Evolutionary conservation across 2,888 invertebrate species (phyloP).

Genomic region (Xylota segnis): DNA sequence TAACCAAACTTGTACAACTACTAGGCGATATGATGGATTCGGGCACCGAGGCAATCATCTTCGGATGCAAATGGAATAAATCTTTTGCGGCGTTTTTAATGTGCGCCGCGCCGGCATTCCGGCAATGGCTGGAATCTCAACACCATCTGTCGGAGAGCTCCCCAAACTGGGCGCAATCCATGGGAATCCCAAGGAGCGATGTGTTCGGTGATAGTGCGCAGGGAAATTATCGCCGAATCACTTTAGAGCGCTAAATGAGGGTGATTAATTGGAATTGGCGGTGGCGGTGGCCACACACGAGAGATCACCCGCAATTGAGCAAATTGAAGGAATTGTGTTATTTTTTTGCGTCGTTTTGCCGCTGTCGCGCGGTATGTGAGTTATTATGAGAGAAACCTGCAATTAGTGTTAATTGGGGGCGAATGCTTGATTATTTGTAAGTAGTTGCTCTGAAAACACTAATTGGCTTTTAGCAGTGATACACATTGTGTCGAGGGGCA

Average conservation of each 20-base stretch:
- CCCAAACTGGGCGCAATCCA: conserved; percentile 8
- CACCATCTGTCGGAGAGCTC: conserved; percentile 67
- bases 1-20: conserved; percentile 53
- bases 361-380: conserved; percentile 11
- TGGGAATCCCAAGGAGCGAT: too few relatives aligned
- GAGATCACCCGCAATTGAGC: conserved; percentile 74
- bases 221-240: conserved; percentile 72
- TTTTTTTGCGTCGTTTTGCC: conserved; percentile 5
- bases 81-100: conserved; percentile 72
- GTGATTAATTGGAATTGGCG: conserved; percentile 75
- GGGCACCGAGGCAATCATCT: conserved; percentile 50
- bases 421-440: conserved; percentile 50
- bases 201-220: neutral
- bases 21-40: conserved; percentile 45
- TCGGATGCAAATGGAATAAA: conserved; percentile 76
- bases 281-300: conserved; percentile 62
- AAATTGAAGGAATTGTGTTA: conserved; percentile 63
- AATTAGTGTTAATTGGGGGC: conserved; percentile 73
- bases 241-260: conserved; percentile 62
- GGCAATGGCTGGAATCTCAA: conserved; percentile 73
- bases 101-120: conserved; percentile 64
- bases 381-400: conserved; percentile 14
- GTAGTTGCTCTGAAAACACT: conserved; percentile 29
- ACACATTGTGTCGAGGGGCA: conserved; percentile 3
- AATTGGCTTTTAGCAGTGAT: conserved; percentile 48